These are phyloP conservation scores for Crotalus tigris DNA, from an alignment of 2,113 vertebrate species.

Conservation along the genomic window DNA sequence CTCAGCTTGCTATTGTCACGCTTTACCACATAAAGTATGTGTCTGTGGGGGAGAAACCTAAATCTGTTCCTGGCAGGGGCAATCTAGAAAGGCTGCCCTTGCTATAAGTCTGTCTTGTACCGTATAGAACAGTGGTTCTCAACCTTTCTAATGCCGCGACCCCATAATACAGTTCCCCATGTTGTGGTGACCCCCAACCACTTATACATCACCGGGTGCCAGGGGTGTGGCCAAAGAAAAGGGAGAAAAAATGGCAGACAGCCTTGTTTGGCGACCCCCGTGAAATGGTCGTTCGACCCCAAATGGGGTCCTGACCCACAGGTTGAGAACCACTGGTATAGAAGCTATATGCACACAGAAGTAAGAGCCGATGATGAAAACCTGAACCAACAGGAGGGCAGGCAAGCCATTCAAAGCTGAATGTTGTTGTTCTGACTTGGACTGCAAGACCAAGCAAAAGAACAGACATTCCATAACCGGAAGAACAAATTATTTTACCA, in stretches of 20 bases:
- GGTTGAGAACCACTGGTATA: too few species aligned
- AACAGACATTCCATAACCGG: neutral
- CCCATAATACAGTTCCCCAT: too few species aligned
- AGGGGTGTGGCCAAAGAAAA: too few species aligned
- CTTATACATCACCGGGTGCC: too few species aligned
- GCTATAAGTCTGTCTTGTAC: neutral
- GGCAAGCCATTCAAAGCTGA: neutral
- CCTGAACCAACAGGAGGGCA: neutral
- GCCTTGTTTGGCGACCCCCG: too few species aligned
- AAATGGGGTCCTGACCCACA: too few species aligned
- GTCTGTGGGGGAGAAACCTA: neutral
- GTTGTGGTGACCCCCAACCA: too few species aligned
- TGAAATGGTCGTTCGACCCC: too few species aligned
- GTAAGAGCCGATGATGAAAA: neutral
- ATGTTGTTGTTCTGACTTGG: too few species aligned
- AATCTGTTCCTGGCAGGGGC: neutral
- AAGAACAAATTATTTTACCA: neutral
- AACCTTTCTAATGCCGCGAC: too few species aligned
- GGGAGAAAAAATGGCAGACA: too few species aligned
- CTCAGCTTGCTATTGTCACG: constrained; percentile 41
- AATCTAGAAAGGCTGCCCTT: neutral
- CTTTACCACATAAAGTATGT: neutral
- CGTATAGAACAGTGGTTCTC: too few species aligned
- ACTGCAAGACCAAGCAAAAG: neutral
- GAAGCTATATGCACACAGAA: neutral